A percentile compares a stretch with the other conserved stretches of the same genome.
phyloP scores from a whole-genome alignment of 1,140 invertebrate species.

The Leptinotarsa lineolata region DNA sequence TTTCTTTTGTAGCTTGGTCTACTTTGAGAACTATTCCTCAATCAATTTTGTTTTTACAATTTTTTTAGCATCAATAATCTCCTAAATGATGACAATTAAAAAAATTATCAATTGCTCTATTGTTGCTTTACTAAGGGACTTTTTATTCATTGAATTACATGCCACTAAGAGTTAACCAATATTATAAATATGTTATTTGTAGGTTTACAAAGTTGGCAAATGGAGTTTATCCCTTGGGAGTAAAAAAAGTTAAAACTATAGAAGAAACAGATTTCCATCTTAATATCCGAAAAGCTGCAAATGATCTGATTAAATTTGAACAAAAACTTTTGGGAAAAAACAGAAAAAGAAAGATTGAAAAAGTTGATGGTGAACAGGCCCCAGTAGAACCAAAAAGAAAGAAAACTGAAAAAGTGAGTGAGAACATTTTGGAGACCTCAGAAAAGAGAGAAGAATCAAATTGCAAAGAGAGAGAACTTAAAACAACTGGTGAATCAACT shows the following conservation, averaged over 20 bases:
- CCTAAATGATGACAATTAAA: no score
- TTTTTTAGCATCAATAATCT: no score
- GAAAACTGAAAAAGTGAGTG: background rate
- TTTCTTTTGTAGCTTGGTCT: no score
- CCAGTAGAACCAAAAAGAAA: slow-evolving; percentile 10
- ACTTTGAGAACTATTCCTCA: no score
- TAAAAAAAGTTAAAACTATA: slow-evolving; percentile 58
- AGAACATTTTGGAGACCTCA: background rate
- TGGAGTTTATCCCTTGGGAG: slow-evolving; percentile 67
- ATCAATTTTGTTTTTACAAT: no score
- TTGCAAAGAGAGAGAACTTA: background rate
- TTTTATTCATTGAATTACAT: no score
- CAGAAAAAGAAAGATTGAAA: slow-evolving; percentile 35
- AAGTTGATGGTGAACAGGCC: slow-evolving; percentile 18
- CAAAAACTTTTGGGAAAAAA: slow-evolving; percentile 42
- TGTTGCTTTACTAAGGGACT: no score
- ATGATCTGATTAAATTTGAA: slow-evolving; percentile 49
- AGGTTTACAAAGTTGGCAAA: slow-evolving; percentile 62
- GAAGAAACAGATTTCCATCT: slow-evolving; percentile 44
- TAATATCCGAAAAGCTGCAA: slow-evolving; percentile 45
- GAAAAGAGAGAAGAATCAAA: slow-evolving; percentile 2
- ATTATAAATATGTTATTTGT: slow-evolving; percentile 22
- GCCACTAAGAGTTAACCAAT: no score
- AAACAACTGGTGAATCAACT: background rate
- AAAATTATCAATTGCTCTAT: background rate